Percentiles rank a stretch among this genome's conserved stretches.
phyloP scores from a whole-genome alignment of 2,888 invertebrate genomes.

The Mantis religiosa region DNA sequence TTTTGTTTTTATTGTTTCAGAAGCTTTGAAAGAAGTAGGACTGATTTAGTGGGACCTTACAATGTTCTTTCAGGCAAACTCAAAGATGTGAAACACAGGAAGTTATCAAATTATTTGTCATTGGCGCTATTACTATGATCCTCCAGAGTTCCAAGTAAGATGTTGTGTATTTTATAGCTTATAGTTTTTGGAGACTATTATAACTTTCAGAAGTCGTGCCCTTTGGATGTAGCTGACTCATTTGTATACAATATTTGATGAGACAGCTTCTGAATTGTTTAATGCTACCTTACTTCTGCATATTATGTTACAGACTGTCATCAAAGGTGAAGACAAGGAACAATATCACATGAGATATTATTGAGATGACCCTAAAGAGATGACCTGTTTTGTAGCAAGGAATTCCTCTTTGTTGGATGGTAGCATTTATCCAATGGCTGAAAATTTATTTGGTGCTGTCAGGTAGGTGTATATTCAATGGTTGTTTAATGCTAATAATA shows the following conservation, averaged over 20 bases:
- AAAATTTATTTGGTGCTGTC: constrained; percentile 75
- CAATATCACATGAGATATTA: constrained; percentile 87
- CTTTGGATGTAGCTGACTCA: background rate
- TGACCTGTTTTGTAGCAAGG: constrained; percentile 72
- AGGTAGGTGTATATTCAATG: too few relatives aligned
- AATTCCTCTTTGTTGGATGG: constrained; percentile 68
- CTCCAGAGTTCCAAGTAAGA: constrained; percentile 83
- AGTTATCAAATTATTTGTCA: constrained; percentile 56
- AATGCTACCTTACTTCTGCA: constrained; percentile 10
- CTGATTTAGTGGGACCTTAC: constrained; percentile 82
- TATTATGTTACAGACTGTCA: constrained; percentile 55
- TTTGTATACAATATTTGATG: too few relatives aligned
- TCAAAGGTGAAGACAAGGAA: constrained; percentile 63
- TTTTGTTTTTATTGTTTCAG: constrained; percentile 38
- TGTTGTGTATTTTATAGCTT: background rate
- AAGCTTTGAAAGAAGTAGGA: constrained; percentile 61
- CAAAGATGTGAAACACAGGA: constrained; percentile 53
- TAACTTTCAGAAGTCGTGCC: too few relatives aligned
- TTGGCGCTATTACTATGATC: constrained; percentile 90
- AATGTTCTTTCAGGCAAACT: constrained; percentile 64
- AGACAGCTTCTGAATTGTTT: background rate
- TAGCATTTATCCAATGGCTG: constrained; percentile 65
- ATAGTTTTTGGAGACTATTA: too few relatives aligned
- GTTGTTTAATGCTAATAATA: too few relatives aligned
- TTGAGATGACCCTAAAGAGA: constrained; percentile 72